phyloP scores from a whole-genome alignment of 2,888 invertebrate species.

The Caenorhabditis sinica region DNA sequence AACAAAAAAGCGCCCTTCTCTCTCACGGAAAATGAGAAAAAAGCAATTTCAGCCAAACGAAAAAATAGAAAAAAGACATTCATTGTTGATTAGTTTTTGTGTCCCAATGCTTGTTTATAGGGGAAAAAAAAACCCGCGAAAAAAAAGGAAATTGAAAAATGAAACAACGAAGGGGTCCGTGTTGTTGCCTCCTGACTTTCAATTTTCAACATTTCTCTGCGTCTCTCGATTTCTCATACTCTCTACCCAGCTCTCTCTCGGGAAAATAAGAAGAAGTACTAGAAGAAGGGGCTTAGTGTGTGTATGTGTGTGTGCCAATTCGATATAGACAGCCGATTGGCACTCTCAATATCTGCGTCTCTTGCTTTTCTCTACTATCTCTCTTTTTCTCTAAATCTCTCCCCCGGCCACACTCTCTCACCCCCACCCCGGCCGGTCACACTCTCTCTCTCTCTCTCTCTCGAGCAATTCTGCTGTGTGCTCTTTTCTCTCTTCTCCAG shows the following conservation, averaged over 20 bases:
- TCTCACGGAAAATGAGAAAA: neutral
- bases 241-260: neutral
- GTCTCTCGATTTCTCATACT: neutral
- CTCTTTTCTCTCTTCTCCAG: too few relatives aligned
- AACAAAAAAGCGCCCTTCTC: too few relatives aligned
- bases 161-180: slow-evolving; percentile 22
- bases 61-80: slow-evolving; percentile 32
- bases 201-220: slow-evolving; percentile 34
- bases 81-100: slow-evolving; percentile 63
- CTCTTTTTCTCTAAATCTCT: too few relatives aligned
- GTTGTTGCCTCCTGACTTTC: slow-evolving; percentile 21
- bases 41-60: slow-evolving; percentile 30
- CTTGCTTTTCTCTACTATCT: too few relatives aligned
- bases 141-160: slow-evolving; percentile 31
- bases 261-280: neutral
- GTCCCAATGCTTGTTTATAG: slow-evolving; percentile 25
- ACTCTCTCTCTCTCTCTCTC: too few relatives aligned
- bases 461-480: too few relatives aligned
- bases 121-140: neutral
- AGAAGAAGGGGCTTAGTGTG: neutral
- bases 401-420: too few relatives aligned
- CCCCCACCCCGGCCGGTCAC: too few relatives aligned
- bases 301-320: slow-evolving; percentile 34
- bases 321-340: slow-evolving; percentile 43
- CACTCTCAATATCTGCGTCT: too few relatives aligned